Percentiles rank a stretch among this genome's conserved stretches.
phyloP scores from a whole-genome alignment of 2,797 vertebrate species.

The Onychomys arenicola region DNA sequence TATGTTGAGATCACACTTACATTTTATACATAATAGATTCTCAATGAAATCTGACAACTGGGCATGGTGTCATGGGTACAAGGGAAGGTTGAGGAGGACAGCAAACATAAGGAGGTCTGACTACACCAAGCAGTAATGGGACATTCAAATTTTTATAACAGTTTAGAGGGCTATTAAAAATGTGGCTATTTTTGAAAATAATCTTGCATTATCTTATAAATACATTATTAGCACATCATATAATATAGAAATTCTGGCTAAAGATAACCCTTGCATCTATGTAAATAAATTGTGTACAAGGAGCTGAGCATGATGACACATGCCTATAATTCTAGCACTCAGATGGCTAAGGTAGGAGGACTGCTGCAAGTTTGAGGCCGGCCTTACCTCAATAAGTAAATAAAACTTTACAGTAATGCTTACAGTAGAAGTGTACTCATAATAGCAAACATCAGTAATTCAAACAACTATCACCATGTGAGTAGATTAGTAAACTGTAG shows the following conservation, averaged over 20 bases:
- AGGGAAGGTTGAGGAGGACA: background rate
- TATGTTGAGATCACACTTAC: background rate
- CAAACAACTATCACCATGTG: background rate
- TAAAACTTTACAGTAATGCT: background rate
- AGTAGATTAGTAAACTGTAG: background rate
- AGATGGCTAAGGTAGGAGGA: background rate
- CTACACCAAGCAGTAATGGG: background rate
- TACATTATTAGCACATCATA: background rate
- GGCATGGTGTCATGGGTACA: background rate
- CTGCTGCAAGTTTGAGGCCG: background rate
- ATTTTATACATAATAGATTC: conserved; percentile 4
- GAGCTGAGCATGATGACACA: background rate
- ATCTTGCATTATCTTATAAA: background rate
- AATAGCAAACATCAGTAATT: background rate
- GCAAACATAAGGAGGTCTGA: background rate
- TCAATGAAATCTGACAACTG: background rate
- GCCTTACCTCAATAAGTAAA: background rate
- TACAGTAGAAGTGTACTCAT: background rate
- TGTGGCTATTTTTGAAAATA: background rate
- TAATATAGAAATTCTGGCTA: background rate
- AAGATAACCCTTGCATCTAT: background rate
- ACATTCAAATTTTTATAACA: background rate
- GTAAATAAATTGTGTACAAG: background rate
- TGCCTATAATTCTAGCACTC: background rate
- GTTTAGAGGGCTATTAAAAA: background rate